Evolutionary conservation across 2,888 invertebrate genomes (phyloP).

Genomic region (Clusia tigrina): DNA sequence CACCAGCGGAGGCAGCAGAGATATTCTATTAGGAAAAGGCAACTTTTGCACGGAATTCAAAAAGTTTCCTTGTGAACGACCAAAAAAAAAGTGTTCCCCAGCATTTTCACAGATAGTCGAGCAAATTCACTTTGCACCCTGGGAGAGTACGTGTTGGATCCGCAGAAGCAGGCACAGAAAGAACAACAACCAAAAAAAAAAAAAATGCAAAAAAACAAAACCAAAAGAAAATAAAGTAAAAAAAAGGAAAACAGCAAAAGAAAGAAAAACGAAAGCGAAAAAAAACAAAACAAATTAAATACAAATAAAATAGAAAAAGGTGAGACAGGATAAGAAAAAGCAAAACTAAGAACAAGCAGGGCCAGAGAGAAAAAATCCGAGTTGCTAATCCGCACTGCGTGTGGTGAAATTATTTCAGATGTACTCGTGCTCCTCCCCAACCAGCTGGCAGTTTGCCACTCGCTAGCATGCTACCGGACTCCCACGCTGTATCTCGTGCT

Average conservation of each 20-base stretch:
- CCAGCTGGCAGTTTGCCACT: not conserved
- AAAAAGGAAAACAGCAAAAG: constrained; percentile 1
- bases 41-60: constrained; percentile 21
- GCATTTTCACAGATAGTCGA: constrained; percentile 44
- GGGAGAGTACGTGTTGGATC: not conserved
- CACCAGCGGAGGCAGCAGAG: constrained; percentile 15
- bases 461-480: not conserved
- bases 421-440: not conserved
- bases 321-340: not conserved
- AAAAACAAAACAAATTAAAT: not conserved
- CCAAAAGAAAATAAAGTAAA: constrained; percentile 7
- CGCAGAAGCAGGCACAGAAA: not conserved
- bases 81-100: constrained; percentile 13
- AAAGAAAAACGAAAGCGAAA: constrained; percentile 8
- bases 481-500: not conserved
- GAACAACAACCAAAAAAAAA: constrained; percentile 13
- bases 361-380: not conserved
- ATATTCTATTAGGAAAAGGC: constrained; percentile 24
- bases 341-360: not conserved
- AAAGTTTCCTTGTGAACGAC: constrained; percentile 38
- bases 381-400: constrained; percentile 25
- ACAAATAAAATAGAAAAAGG: too few species aligned
- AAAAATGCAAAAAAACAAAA: constrained; percentile 26
- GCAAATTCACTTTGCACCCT: constrained; percentile 34
- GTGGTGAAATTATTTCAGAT: constrained; percentile 28